Conservation (phyloP, 37 sponge, comb jelly and placozoan genomes). For the Haliclona indistincta region DNA sequence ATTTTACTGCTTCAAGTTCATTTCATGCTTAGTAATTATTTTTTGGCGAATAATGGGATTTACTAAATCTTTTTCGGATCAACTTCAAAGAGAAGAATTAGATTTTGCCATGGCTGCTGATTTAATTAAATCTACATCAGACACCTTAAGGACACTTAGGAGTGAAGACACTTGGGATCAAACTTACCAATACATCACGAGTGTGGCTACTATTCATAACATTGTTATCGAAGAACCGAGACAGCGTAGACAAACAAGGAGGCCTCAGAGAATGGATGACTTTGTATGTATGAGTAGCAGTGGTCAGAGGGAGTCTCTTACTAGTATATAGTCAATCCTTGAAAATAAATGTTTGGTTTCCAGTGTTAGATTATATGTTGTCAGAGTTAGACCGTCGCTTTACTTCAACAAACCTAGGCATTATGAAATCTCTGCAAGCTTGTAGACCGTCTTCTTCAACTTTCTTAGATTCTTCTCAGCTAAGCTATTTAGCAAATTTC, state of each 20-base stretch:
- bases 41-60: constrained; percentile 44
- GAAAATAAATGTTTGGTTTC: constrained; percentile 1
- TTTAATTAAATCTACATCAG: constrained; percentile 34
- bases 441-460: not conserved
- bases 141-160: constrained; percentile 23
- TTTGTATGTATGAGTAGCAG: not conserved
- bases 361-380: constrained; percentile 1
- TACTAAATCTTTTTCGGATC: constrained; percentile 60
- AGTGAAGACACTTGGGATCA: constrained; percentile 43
- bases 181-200: constrained; percentile 29
- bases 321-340: not conserved
- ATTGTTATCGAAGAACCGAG: constrained; percentile 25
- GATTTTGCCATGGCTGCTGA: constrained; percentile 47
- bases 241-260: not conserved
- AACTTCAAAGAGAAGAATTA: constrained; percentile 35
- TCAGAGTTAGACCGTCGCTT: constrained; percentile 2
- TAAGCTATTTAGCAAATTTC: too few relatives aligned
- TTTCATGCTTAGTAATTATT: constrained; percentile 41
- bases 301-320: constrained; percentile 5
- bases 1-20: constrained; percentile 43
- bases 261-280: not conserved
- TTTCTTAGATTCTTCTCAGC: not conserved
- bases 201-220: constrained; percentile 29
- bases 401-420: not conserved
- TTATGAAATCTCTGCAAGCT: constrained; percentile 15